Base-by-base conservation (phyloP, 2,888 invertebrate genomes). In the Acleris laterana region DNA sequence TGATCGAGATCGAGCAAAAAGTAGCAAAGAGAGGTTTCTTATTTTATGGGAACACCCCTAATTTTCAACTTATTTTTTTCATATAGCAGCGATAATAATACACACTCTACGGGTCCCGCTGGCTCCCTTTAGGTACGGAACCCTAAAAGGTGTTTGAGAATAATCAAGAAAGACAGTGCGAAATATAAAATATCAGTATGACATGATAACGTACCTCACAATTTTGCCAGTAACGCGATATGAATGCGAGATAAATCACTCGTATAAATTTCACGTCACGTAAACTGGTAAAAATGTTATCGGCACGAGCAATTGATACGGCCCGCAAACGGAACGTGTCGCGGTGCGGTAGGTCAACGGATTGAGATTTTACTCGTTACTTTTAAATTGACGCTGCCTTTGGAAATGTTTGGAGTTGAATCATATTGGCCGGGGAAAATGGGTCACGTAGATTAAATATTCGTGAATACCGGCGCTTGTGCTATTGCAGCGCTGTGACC, bases 201-300 rank as follows among this genome's bases (percentile, higher is more conserved):
- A 81, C 74, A 82, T 76, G 89, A 89, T 90, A 91, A 87, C 84
- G 83, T 84, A 88, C 86, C 86, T 86, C 84, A 82, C 86, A 88
- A 88, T 88, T 89, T 86, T 79, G 81, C 83, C 79, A 82, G 84
- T 87, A 85, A 84, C 83, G 83, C 85, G 87, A 90, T 88, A 87
- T 87, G 90, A 90, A 89, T 88, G 85, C 84, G 83, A 87, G 90
- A 92, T 89, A 90, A 90, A 92, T 92, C 86, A 84, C 81, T 83
- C 85, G 86, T 87, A 91, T 90, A 88, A 91, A 91, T 91, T 90
- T 87, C 88, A 79, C 77, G 90, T 91, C 92, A 91, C 90, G 90
- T 90, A 88, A 83, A 85, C 86, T 80, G 82, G 85, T 85, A 91
- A 90, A 90, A 91, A 90, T 89, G 85, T 89, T 90, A 90, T 92